Base-by-base conservation (phyloP, 1,140 invertebrate genomes). In the Drosophila tsacasi region DNA sequence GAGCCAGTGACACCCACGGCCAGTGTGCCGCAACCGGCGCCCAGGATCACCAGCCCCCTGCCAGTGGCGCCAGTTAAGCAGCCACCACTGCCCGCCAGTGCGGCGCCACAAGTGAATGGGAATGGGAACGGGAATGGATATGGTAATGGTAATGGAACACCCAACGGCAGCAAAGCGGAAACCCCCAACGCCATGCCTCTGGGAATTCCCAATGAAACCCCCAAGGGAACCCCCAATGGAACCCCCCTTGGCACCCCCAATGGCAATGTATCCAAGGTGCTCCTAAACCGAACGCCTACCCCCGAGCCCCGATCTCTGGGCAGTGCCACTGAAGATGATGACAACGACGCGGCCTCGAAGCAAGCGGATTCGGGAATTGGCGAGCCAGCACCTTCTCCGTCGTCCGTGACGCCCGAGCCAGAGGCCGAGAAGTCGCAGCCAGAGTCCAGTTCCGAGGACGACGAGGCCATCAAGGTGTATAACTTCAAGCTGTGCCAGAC, bases 401-500 rank as follows among this genome's bases (percentile, higher is more conserved):
- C 89, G 5, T 87, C 87, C 8, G 54, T 57, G 10, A 80, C 79
- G 1, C 91, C 91, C 0, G 69, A 83, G 44, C 73, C 83, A 2
- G 85, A 83, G 37, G 47, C 76, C 13, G 72, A 58, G 5, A 86
- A 77, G 21, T 69, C 66, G 1, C 79, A 79, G 9, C 46, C 82
- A 8, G 92, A 92, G 59, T 92, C 92, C n/a, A 93, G 92, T 39
- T 93, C 92, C 35, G 92, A 93, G 60, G 91, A 93, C 42, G 92
- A 93, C 25, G 92, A 92, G 39, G 87, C 90, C 68, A 73, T 93
- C 57, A 93, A 93, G 35, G 87, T 93, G 58, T 93, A 93, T 35
- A 92, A 93, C 52, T 91, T 93, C 8, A 93, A 92, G 76, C 77
- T 92, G 25, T 82, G 92, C 37, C 77, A 93, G 76, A 93, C 92